Conservation (phyloP, 2,113 vertebrate genomes). For the Struthidea cinerea region DNA sequence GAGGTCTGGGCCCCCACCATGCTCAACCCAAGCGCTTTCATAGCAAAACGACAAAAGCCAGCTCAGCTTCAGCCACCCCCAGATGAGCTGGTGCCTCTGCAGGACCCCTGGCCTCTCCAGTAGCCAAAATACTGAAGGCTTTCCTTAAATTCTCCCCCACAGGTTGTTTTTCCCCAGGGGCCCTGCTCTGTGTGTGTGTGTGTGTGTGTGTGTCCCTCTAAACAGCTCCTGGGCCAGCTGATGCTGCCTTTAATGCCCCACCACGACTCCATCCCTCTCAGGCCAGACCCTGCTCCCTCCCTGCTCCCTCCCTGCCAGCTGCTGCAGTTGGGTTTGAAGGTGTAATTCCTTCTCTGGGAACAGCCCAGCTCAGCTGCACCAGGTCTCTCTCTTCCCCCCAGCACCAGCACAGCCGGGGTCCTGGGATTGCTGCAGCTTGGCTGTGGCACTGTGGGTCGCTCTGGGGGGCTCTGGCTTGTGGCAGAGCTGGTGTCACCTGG, state of each 20-base stretch:
- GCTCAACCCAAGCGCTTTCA: rapidly evolving
- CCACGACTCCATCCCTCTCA: background rate
- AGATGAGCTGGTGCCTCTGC: background rate
- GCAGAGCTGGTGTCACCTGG: background rate
- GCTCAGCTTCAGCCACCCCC: background rate
- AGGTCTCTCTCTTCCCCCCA: background rate
- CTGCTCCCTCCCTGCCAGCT: background rate
- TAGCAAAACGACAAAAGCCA: background rate
- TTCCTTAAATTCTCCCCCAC: background rate
- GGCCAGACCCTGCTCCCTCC: background rate
- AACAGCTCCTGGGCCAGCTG: rapidly evolving
- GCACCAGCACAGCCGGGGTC: rapidly evolving
- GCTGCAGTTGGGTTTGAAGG: background rate
- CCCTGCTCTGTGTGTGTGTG: background rate
- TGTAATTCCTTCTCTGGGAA: background rate
- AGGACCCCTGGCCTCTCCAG: background rate
- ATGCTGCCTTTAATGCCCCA: background rate
- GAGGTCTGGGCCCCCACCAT: background rate
- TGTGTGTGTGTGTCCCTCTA: background rate
- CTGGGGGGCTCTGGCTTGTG: background rate
- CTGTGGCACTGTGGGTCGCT: rapidly evolving
- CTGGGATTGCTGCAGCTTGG: background rate
- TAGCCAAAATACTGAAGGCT: background rate
- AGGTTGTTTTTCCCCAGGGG: background rate
- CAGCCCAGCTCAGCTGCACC: background rate